phyloP scores from a whole-genome alignment of 2,797 vertebrate species.

The Parauchenoglanis punctatus region DNA sequence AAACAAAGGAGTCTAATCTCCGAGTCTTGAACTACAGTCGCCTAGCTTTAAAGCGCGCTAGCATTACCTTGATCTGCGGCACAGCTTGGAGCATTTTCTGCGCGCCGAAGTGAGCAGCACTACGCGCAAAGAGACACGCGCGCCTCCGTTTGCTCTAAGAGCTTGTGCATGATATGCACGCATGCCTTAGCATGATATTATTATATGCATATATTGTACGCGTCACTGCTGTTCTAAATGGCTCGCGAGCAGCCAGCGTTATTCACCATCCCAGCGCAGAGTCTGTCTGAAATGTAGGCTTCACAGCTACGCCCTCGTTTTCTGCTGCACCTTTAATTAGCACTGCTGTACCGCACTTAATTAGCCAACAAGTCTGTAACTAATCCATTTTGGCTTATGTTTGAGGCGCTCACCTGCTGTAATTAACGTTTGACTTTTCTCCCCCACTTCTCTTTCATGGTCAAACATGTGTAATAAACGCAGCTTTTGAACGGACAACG shows the following conservation, averaged over 20 bases:
- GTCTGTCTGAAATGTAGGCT: background rate
- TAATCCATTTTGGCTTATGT: background rate
- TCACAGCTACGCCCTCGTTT: background rate
- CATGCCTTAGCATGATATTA: conserved; percentile 5
- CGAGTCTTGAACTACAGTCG: conserved; percentile 47
- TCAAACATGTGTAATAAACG: background rate
- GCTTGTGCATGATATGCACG: background rate
- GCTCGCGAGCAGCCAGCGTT: background rate
- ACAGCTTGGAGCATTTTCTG: conserved; percentile 35
- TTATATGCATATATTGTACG: background rate
- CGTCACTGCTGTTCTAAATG: background rate
- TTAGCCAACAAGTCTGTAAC: background rate
- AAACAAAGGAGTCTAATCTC: conserved; percentile 71
- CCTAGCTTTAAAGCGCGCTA: conserved; percentile 36
- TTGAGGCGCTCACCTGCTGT: background rate
- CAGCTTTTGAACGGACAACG: background rate
- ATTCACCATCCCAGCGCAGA: no score
- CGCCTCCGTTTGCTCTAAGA: background rate
- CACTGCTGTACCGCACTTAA: background rate
- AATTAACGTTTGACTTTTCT: background rate
- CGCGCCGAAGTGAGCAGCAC: conserved; percentile 30
- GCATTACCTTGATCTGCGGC: conserved; percentile 35
- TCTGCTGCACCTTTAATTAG: background rate
- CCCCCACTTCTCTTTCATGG: background rate
- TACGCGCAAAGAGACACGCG: background rate